Evolutionary conservation across 2,113 vertebrate species (phyloP).

Genomic region (Antechinus flavipes): DNA sequence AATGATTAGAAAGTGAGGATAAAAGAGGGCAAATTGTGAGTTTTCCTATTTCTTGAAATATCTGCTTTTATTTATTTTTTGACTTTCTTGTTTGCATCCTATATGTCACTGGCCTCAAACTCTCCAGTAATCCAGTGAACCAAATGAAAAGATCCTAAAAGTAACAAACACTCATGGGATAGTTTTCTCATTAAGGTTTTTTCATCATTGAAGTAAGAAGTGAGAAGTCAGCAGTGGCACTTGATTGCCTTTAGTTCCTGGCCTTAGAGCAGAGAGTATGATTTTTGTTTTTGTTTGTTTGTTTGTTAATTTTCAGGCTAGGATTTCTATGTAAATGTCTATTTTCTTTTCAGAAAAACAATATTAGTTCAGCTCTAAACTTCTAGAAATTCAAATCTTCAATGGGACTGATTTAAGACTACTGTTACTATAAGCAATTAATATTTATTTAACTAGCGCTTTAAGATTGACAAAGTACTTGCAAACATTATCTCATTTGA

Average conservation of each 20-base stretch:
- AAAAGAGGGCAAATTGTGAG: constrained; percentile 41
- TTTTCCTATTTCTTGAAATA: neutral
- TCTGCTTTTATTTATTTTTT: neutral
- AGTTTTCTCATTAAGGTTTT: neutral
- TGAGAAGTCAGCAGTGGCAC: neutral
- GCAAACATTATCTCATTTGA: neutral
- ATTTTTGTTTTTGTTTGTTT: neutral
- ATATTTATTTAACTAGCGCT: neutral
- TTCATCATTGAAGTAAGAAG: neutral
- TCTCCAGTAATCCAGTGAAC: neutral
- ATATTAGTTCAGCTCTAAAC: neutral
- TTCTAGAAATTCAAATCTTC: neutral
- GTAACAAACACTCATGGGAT: neutral
- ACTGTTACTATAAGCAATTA: neutral
- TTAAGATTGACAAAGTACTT: neutral
- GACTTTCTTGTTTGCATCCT: neutral
- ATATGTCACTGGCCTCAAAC: neutral
- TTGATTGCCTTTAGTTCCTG: neutral
- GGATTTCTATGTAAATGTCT: neutral
- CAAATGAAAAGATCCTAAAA: neutral
- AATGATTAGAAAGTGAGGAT: constrained; percentile 51
- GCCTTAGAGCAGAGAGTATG: neutral
- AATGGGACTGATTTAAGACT: neutral
- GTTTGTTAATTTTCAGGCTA: neutral
- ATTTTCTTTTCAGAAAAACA: neutral